These are phyloP conservation scores for Melinaea menophilus DNA, from an alignment of 2,888 invertebrate genomes.

Conservation along the genomic window DNA sequence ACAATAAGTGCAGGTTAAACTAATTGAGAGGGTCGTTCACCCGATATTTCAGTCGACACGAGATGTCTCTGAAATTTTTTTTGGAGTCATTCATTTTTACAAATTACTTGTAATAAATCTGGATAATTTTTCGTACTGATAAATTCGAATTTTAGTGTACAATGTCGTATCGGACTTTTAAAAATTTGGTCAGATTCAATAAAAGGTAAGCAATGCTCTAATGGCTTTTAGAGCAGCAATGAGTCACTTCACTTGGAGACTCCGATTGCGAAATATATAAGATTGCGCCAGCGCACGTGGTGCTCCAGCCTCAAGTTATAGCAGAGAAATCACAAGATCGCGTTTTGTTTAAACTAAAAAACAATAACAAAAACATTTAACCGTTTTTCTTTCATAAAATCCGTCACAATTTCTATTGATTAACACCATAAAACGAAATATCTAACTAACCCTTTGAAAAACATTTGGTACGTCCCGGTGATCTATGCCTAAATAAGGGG, in stretches of 20 bases:
- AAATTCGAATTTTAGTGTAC: neutral
- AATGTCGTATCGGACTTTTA: neutral
- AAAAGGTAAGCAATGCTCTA: slow-evolving; percentile 22
- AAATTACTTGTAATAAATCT: slow-evolving; percentile 8
- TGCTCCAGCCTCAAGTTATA: slow-evolving; percentile 21
- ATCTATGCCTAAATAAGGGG: slow-evolving; percentile 48
- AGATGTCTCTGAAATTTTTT: slow-evolving; percentile 10
- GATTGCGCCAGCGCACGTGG: slow-evolving; percentile 19
- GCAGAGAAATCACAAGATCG: neutral
- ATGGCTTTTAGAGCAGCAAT: slow-evolving; percentile 12
- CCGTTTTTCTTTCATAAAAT: slow-evolving; percentile 7
- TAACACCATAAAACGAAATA: too few relatives aligned
- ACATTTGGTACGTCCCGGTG: slow-evolving; percentile 33
- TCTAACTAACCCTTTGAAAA: too few relatives aligned
- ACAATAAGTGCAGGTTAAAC: slow-evolving; percentile 22
- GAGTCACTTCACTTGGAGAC: slow-evolving; percentile 6
- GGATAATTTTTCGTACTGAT: neutral
- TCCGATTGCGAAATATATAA: slow-evolving; percentile 14
- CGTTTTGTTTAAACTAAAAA: neutral
- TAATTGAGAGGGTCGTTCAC: slow-evolving; percentile 25
- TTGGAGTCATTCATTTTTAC: slow-evolving; percentile 9
- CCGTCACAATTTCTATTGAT: neutral
- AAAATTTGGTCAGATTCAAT: slow-evolving; percentile 22
- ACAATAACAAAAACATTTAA: neutral
- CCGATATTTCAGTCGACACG: slow-evolving; percentile 17